Conservation (phyloP, 1,140 invertebrate species). For the Saxidomus purpurata region DNA sequence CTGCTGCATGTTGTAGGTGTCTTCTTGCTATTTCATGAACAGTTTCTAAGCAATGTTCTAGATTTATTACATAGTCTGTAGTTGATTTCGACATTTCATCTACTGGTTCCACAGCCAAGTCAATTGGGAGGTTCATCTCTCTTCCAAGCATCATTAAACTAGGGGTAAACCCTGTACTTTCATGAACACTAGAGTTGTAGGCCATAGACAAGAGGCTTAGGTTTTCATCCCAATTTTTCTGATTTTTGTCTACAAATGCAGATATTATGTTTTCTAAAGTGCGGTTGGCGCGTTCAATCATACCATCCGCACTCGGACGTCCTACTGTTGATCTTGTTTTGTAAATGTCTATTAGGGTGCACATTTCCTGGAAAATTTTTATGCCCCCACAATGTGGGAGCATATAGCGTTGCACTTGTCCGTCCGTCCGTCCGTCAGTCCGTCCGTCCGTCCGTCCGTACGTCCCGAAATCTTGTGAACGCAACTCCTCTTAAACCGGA, state of each 20-base stretch:
- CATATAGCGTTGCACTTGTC: too few relatives aligned
- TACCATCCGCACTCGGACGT: conserved; percentile 65
- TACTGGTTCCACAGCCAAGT: conserved; percentile 15
- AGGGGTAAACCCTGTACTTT: conserved; percentile 46
- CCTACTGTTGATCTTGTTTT: conserved; percentile 60
- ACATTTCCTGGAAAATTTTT: conserved; percentile 64
- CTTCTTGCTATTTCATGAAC: not conserved
- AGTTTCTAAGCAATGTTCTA: not conserved
- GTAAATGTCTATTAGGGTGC: conserved; percentile 50
- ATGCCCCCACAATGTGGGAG: too few relatives aligned
- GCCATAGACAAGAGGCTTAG: conserved; percentile 39
- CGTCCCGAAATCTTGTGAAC: too few relatives aligned
- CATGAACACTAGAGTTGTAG: conserved; percentile 25
- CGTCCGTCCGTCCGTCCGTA: too few relatives aligned
- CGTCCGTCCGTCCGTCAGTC: too few relatives aligned
- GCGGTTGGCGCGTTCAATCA: conserved; percentile 69
- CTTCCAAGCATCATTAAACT: conserved; percentile 64
- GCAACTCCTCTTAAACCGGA: too few relatives aligned
- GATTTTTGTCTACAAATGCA: not conserved
- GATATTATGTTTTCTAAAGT: conserved; percentile 60
- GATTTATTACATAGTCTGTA: not conserved
- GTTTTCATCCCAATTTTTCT: conserved; percentile 57
- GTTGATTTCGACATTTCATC: not conserved
- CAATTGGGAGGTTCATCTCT: conserved; percentile 48
- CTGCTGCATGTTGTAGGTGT: not conserved